phyloP scores from a whole-genome alignment of 1,140 invertebrate genomes.

The Drosophila ogumai region DNA sequence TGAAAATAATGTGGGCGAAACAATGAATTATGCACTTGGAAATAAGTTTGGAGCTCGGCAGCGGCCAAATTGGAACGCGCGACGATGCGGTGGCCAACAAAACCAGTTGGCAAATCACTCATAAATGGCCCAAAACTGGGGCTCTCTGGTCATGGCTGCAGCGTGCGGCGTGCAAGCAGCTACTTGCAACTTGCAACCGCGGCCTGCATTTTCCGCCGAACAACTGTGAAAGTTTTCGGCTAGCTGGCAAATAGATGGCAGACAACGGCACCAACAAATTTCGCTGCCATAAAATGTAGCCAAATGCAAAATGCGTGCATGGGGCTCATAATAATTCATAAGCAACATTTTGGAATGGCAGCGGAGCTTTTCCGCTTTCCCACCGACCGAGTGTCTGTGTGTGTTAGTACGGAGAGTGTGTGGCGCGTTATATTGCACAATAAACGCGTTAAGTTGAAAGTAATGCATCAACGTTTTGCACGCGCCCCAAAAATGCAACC shows the following conservation, averaged over 20 bases:
- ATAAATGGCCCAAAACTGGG: conserved; percentile 69
- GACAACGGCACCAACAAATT: conserved; percentile 68
- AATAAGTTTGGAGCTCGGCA: conserved; percentile 72
- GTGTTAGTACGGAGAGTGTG: conserved; percentile 15
- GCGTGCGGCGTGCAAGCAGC: conserved; percentile 18
- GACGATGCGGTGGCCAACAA: conserved; percentile 55
- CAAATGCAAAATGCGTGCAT: conserved; percentile 74
- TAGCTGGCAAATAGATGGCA: conserved; percentile 73
- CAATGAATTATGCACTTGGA: conserved; percentile 82
- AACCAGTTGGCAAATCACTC: conserved; percentile 77
- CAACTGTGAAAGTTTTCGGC: conserved; percentile 59
- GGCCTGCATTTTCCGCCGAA: conserved; percentile 7
- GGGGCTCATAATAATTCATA: conserved; percentile 83
- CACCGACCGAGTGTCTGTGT: conserved; percentile 9
- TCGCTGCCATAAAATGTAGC: conserved; percentile 76
- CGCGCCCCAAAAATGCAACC: conserved; percentile 28
- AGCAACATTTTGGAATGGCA: conserved; percentile 77
- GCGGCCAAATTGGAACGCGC: conserved; percentile 65
- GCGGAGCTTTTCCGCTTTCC: conserved; percentile 2
- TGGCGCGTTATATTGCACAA: conserved; percentile 60
- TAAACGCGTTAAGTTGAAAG: conserved; percentile 80
- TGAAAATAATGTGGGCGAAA: conserved; percentile 81
- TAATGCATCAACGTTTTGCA: conserved; percentile 78
- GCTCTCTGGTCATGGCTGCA: conserved; percentile 29
- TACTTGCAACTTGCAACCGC: conserved; percentile 27